Evolutionary conservation across 2,113 vertebrate species (phyloP).

Genomic region (Cebus imitator): DNA sequence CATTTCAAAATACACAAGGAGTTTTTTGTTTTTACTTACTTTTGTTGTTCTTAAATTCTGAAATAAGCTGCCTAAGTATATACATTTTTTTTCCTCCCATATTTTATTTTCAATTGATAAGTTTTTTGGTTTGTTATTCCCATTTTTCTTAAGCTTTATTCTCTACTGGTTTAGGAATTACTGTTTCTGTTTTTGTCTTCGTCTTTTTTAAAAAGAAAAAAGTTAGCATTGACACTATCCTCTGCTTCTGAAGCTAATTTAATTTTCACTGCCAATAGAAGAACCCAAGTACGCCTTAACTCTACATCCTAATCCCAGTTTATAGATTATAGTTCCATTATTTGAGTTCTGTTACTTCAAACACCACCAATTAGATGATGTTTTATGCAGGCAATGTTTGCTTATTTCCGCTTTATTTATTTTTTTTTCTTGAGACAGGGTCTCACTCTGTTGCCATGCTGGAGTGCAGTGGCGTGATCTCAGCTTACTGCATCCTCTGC

Average conservation of each 20-base stretch:
- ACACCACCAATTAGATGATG: neutral
- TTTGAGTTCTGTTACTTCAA: neutral
- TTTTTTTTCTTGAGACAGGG: no score
- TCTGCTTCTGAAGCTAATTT: slow-evolving; percentile 1
- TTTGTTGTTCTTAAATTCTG: slow-evolving; percentile 42
- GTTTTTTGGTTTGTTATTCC: slow-evolving; percentile 16
- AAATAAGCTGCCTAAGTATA: neutral
- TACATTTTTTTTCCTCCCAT: neutral
- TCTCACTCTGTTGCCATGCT: no score
- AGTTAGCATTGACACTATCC: neutral
- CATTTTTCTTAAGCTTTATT: slow-evolving; percentile 10
- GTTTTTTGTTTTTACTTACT: neutral
- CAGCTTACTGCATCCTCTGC: no score
- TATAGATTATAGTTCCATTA: neutral
- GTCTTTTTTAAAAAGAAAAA: neutral
- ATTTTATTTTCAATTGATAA: neutral
- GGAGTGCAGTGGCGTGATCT: no score
- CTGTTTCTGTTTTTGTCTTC: neutral
- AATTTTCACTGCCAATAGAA: neutral
- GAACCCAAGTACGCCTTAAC: neutral
- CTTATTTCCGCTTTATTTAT: neutral
- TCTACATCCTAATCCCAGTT: neutral
- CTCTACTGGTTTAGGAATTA: neutral
- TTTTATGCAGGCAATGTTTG: neutral
- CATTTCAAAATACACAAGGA: neutral